Evolutionary conservation across 2,113 vertebrate species (phyloP).

Genomic region (Epinephelus moara): DNA sequence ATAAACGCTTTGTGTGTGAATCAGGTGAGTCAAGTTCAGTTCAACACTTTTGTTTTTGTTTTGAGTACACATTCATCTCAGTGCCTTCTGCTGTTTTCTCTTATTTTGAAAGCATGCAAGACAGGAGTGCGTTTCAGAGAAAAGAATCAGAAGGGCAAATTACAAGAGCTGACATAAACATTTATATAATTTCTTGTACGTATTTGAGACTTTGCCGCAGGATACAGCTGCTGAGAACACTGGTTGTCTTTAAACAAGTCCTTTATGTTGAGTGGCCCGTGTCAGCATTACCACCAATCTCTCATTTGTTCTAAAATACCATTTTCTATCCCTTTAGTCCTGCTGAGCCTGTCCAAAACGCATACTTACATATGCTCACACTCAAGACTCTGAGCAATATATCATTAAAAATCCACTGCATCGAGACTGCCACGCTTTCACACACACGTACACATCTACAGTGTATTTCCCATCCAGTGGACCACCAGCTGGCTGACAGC

Average conservation of each 20-base stretch:
- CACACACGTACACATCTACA: conserved; percentile 10
- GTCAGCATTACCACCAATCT: conserved; percentile 11
- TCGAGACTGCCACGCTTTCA: not conserved
- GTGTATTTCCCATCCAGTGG: conserved; percentile 53
- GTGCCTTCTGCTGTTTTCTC: not conserved
- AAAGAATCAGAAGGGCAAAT: not conserved
- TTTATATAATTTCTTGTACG: not conserved
- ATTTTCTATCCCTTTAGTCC: conserved; percentile 19
- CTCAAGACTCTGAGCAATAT: conserved; percentile 1
- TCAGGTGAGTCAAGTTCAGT: conserved; percentile 2
- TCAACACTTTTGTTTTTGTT: not conserved
- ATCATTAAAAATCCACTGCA: conserved; percentile 21
- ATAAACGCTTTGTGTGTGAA: conserved; percentile 2
- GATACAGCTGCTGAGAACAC: conserved; percentile 2
- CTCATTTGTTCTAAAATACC: conserved; percentile 30
- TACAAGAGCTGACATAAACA: not conserved
- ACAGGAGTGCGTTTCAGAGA: not conserved
- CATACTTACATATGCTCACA: not conserved
- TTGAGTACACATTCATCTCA: not conserved
- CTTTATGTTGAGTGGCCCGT: conserved; percentile 8
- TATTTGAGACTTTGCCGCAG: not conserved
- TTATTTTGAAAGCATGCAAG: conserved; percentile 14
- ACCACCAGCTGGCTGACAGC: conserved; percentile 80
- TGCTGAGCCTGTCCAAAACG: conserved; percentile 8
- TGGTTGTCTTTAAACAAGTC: not conserved